Conservation (phyloP, 2,888 invertebrate genomes). For the Synergus gifuensis region DNA sequence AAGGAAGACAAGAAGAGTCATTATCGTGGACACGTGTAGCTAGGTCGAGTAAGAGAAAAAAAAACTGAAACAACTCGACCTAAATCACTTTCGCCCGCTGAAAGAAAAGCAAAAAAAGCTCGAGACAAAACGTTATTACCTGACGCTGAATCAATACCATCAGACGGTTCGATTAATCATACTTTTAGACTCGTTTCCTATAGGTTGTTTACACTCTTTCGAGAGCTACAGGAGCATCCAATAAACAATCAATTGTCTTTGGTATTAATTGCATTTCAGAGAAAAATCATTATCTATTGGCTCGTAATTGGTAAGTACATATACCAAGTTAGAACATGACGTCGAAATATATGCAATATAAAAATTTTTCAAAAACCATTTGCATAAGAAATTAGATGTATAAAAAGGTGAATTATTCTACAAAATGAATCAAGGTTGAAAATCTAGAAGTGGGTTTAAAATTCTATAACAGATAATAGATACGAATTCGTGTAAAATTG, state of each 20-base stretch:
- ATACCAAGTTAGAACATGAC: too few relatives aligned
- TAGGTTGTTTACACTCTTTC: neutral
- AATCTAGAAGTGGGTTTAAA: neutral
- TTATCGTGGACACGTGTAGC: neutral
- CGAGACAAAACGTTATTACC: constrained; percentile 3
- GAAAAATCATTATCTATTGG: neutral
- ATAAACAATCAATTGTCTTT: neutral
- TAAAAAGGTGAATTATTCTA: neutral
- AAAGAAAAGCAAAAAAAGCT: constrained; percentile 6
- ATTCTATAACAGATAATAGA: neutral
- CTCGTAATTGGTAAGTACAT: too few relatives aligned
- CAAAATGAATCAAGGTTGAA: neutral
- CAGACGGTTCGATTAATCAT: constrained; percentile 11
- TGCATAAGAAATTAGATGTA: neutral
- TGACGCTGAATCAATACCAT: neutral
- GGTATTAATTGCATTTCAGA: neutral
- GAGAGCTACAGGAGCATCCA: neutral
- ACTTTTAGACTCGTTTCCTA: neutral
- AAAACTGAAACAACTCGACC: neutral
- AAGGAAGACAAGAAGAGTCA: neutral
- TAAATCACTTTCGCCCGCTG: constrained; percentile 7
- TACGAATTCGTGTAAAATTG: neutral
- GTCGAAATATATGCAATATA: neutral
- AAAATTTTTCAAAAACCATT: neutral
- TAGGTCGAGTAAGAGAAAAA: neutral